Percentiles rank a stretch among this genome's conserved stretches.
These are phyloP conservation scores for Neofelis nebulosa DNA, from an alignment of 2,113 vertebrate species.

Conservation along the genomic window DNA sequence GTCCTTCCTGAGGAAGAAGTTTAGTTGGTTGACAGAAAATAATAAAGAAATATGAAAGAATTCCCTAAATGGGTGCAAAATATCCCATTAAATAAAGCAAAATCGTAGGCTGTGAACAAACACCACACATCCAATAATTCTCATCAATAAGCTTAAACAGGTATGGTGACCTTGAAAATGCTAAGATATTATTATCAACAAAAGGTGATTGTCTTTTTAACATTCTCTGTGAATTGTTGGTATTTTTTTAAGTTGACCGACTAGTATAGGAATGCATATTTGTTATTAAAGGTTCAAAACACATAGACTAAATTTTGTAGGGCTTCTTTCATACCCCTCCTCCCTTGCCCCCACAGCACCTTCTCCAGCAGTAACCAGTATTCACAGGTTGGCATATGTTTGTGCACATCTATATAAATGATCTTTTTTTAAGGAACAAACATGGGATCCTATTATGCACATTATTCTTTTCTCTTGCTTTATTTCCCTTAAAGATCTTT, in stretches of 20 bases:
- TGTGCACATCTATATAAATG: not conserved
- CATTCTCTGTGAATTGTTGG: not conserved
- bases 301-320: not conserved
- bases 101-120: not conserved
- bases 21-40: constrained; percentile 26
- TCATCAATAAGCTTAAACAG: not conserved
- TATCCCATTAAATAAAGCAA: not conserved
- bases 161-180: not conserved
- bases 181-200: not conserved
- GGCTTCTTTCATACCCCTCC: not conserved
- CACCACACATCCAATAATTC: not conserved
- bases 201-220: not conserved
- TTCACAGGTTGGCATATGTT: not conserved
- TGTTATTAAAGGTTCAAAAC: not conserved
- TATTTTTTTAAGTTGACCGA: constrained; percentile 6
- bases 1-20: not conserved
- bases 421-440: not conserved
- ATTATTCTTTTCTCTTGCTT: not conserved
- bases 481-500: not conserved
- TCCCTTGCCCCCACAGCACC: not conserved
- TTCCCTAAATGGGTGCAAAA: not conserved
- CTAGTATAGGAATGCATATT: not conserved
- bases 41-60: not conserved
- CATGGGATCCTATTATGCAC: not conserved
- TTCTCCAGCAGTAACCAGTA: not conserved